Conservation (phyloP, 2,888 invertebrate species). For the Cephus sareptanus region DNA sequence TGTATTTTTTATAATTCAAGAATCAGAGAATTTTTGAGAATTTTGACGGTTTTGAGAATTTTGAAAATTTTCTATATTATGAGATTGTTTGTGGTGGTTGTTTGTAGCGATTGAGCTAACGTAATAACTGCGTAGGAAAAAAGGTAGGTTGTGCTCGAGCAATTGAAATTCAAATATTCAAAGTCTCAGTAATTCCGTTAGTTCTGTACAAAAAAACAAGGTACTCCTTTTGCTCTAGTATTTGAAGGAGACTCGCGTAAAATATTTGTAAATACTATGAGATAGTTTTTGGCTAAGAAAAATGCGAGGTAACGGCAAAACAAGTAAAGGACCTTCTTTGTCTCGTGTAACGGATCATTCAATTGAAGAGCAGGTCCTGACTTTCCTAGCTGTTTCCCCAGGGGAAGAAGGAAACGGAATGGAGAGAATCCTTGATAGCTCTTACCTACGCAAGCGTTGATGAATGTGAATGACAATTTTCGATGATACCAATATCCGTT, state of each 20-base stretch:
- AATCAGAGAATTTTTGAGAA: not conserved
- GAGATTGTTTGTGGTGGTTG: not conserved
- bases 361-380: not conserved
- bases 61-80: not conserved
- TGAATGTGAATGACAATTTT: not conserved
- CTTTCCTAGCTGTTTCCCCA: not conserved
- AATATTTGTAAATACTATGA: not conserved
- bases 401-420: not conserved
- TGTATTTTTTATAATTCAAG: not conserved
- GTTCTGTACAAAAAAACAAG: not conserved
- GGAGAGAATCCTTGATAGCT: not conserved
- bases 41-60: not conserved
- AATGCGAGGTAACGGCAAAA: not conserved
- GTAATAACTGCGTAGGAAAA: not conserved
- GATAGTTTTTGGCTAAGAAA: not conserved
- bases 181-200: not conserved
- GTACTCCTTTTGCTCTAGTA: not conserved
- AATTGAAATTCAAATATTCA: too few relatives aligned
- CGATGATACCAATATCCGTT: not conserved
- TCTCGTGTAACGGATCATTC: too few relatives aligned
- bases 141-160: not conserved
- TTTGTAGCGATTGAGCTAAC: not conserved
- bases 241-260: not conserved
- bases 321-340: not conserved
- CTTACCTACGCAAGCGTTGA: not conserved